Base-by-base conservation (phyloP, 2,797 vertebrate species). In the Periparus ater region DNA sequence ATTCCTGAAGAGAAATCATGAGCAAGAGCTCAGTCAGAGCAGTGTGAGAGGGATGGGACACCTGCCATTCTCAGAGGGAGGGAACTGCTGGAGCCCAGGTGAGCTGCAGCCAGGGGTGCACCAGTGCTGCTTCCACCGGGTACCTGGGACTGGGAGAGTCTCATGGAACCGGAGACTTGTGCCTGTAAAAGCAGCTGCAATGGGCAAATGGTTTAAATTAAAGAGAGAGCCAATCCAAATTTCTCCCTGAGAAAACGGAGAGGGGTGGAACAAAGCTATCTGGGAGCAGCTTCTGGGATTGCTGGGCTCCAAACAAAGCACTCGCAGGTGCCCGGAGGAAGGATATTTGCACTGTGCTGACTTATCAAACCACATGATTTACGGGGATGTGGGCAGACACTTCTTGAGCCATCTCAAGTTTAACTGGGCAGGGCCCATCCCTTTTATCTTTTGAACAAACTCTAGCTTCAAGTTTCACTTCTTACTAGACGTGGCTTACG, bases 121-220 rank as follows among this genome's bases (percentile, higher is more conserved):
- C 58, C 6, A 0, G 44, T 9, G 51, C 40, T 54, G 47, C 91
- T 85, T 47, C 63, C 40, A 73, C 36, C 83, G 55, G 67, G 72
- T 81, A 89, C 48, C 63, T 2, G 6, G 12, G 34, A 30, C 53
- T 66, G 63, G 13, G 45, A 58, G 58, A 50, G 51, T 20, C 94
- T 42, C 15, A 30, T 73, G 63, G 93, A 96, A 91, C 65, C 11
- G 9, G 91, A 94, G 61, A 65, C 44, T 58, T 58, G 73, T 75
- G 66, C 84, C 89, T 87, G 85, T 54, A 73, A 94, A 93, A 88
- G 74, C 91, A 93, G 73, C 14, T 89, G 66, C 42, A 82, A 51
- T 9, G 53, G 93, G 58, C 60, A 91, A 96, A 91, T 95, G 83
- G 89, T 96, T 97, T 95, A 84, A 95, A 96, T 94, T 96, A 96